Conservation (phyloP, 2,888 invertebrate genomes). For the Belgica antarctica region DNA sequence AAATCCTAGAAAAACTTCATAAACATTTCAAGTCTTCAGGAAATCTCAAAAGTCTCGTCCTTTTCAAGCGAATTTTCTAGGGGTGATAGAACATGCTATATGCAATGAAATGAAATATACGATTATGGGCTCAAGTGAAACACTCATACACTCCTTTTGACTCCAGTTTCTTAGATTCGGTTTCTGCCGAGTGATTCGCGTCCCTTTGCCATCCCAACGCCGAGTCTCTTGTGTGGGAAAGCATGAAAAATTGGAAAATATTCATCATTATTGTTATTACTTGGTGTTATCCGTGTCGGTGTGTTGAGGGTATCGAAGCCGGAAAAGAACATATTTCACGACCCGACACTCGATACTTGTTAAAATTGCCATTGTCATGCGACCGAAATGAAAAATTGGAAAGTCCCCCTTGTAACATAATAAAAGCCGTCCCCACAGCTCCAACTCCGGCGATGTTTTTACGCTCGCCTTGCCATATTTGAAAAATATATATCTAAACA, state of each 20-base stretch:
- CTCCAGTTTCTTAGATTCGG: background rate
- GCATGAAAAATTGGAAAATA: slow-evolving; percentile 30
- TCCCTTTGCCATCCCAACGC: slow-evolving; percentile 4
- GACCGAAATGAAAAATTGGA: background rate
- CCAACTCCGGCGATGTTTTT: background rate
- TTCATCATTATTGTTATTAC: slow-evolving; percentile 37
- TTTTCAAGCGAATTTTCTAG: background rate
- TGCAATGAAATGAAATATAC: slow-evolving; percentile 32
- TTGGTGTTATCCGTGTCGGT: no score
- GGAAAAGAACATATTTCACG: slow-evolving; percentile 7
- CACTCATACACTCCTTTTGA: background rate
- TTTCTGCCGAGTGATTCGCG: background rate
- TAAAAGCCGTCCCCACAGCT: background rate
- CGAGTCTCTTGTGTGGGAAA: background rate
- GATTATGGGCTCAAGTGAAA: slow-evolving; percentile 30
- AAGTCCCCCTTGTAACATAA: background rate
- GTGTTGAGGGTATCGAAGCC: no score
- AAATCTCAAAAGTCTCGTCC: no score
- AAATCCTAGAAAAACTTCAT: no score
- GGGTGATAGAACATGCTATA: slow-evolving; percentile 28
- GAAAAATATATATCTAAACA: slow-evolving; percentile 21
- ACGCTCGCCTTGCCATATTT: background rate
- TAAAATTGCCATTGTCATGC: background rate
- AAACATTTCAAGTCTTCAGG: no score
- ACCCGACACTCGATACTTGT: slow-evolving; percentile 23